A percentile compares a stretch with the other conserved stretches of the same genome.
Conservation (phyloP, 2,797 vertebrate genomes). For the Brachyalestes nurse region DNA sequence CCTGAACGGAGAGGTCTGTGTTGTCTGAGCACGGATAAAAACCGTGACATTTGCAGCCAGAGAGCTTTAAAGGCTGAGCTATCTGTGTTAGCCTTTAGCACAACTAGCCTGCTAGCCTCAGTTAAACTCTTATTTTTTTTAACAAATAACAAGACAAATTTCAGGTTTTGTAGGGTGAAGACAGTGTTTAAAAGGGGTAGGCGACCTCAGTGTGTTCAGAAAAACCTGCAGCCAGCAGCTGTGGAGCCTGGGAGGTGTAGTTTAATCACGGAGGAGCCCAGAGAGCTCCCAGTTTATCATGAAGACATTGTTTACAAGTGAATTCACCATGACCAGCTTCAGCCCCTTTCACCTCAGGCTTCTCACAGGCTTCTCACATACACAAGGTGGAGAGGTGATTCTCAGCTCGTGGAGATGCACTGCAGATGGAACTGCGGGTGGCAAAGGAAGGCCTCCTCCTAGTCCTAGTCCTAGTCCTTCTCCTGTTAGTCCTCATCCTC, state of each 20-base stretch:
- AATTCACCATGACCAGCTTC: too few species aligned
- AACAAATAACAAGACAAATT: too few species aligned
- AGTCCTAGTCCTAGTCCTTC: too few species aligned
- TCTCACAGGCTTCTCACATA: not conserved
- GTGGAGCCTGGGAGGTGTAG: slow-evolving; percentile 24
- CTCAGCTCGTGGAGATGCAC: not conserved
- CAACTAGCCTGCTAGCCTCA: not conserved
- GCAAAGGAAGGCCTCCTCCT: not conserved
- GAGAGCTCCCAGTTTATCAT: not conserved
- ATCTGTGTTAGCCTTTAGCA: not conserved
- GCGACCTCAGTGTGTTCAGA: not conserved
- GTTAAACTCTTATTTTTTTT: not conserved
- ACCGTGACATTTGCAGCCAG: not conserved
- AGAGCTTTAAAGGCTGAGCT: not conserved
- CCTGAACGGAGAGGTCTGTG: slow-evolving; percentile 79
- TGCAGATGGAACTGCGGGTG: slow-evolving; percentile 23
- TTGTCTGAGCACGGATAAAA: not conserved
- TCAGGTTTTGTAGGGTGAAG: too few species aligned
- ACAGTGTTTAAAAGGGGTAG: too few species aligned
- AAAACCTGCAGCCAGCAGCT: slow-evolving; percentile 24
- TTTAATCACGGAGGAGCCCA: not conserved
- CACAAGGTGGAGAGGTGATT: not conserved
- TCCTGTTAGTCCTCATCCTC: too few species aligned
- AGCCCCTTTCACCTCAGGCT: not conserved
- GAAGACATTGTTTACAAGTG: not conserved